Percentiles rank a stretch among this genome's conserved stretches.
phyloP scores from a whole-genome alignment of 2,797 vertebrate species.

The Halcyon chelicuti region DNA sequence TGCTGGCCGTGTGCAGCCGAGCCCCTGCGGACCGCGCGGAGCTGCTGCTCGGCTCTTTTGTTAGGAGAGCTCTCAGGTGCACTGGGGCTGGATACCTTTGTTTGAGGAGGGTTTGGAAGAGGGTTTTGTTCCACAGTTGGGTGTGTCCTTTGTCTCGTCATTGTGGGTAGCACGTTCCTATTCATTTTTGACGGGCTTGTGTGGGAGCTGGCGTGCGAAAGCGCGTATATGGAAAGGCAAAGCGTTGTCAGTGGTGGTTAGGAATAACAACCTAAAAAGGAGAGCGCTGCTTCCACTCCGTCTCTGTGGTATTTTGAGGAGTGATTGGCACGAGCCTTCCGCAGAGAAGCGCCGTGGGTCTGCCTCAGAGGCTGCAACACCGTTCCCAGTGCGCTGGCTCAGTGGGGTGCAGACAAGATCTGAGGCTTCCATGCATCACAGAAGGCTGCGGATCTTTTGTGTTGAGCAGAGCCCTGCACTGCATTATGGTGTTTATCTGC shows the following conservation, averaged over 20 bases:
- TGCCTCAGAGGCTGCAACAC: not conserved
- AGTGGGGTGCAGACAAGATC: not conserved
- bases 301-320: not conserved
- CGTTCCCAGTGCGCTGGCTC: not conserved
- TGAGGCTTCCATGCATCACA: not conserved
- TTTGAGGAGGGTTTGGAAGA: not conserved
- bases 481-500: not conserved
- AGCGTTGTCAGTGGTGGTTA: fast-evolving
- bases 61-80: not conserved
- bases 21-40: not conserved
- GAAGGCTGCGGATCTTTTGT: not conserved
- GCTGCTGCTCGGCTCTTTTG: not conserved
- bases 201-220: not conserved
- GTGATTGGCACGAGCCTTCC: not conserved
- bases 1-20: not conserved
- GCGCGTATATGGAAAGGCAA: not conserved
- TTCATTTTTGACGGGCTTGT: not conserved
- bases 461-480: not conserved
- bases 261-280: not conserved
- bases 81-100: fast-evolving
- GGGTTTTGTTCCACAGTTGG: not conserved
- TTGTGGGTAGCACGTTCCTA: fast-evolving
- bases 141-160: not conserved
- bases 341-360: fast-evolving
- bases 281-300: not conserved